phyloP scores from a whole-genome alignment of 2,797 vertebrate species.

The Catamblyrhynchus diadema region DNA sequence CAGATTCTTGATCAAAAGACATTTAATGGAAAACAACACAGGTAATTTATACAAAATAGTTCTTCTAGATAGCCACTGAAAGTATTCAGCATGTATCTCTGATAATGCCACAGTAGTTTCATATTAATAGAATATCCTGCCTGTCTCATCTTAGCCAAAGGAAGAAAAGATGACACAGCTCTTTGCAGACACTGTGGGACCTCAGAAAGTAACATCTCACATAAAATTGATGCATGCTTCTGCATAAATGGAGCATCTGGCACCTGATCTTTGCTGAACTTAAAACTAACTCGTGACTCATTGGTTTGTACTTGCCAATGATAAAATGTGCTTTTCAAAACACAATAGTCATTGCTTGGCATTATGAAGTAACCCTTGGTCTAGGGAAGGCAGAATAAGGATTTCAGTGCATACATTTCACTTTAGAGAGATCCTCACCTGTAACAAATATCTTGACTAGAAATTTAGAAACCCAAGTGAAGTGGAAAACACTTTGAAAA shows the following conservation, averaged over 20 bases:
- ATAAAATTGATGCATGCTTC: neutral
- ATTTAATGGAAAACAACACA: neutral
- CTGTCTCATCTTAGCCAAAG: neutral
- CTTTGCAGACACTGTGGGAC: neutral
- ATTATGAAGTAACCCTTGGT: neutral
- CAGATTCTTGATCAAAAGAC: neutral
- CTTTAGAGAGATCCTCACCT: neutral
- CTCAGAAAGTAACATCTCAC: neutral
- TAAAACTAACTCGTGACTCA: neutral
- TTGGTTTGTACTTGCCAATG: neutral
- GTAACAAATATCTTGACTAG: neutral
- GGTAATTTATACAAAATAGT: neutral
- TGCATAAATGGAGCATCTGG: neutral
- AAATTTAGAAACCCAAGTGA: neutral
- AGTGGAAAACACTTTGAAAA: neutral
- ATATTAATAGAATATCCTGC: neutral
- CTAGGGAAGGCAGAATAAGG: neutral
- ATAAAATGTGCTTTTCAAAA: neutral
- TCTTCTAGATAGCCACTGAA: neutral
- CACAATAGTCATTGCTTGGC: neutral
- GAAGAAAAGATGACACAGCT: neutral
- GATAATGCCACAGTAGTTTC: neutral
- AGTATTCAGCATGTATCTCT: rapidly evolving
- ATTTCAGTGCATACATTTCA: neutral
- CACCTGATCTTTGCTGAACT: neutral